A percentile compares a stretch with the other conserved stretches of the same genome.
phyloP scores from a whole-genome alignment of 2,797 vertebrate genomes.

The Poeciliopsis gracilis region DNA sequence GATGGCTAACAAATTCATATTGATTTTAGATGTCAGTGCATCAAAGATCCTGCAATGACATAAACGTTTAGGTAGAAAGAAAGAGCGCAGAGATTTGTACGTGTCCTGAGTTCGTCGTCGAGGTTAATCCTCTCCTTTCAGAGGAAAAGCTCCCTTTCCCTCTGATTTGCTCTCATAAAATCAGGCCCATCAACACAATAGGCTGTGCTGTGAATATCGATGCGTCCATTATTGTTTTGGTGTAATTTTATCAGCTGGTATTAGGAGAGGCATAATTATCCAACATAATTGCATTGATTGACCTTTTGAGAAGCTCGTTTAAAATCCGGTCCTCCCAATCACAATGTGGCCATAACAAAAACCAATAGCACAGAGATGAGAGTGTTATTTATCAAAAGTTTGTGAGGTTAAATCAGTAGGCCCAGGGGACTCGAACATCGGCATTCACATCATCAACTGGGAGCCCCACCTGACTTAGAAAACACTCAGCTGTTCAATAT shows the following conservation, averaged over 20 bases:
- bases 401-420: slow-evolving; percentile 4
- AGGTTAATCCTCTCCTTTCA: slow-evolving; percentile 39
- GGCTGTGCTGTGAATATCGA: slow-evolving; percentile 3
- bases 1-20: neutral
- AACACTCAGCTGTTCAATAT: slow-evolving; percentile 30
- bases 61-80: slow-evolving; percentile 1
- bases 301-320: slow-evolving; percentile 7
- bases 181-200: slow-evolving; percentile 36
- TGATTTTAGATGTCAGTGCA: neutral
- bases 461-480: slow-evolving; percentile 13
- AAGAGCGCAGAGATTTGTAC: slow-evolving; percentile 25
- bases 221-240: neutral
- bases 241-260: slow-evolving; percentile 7
- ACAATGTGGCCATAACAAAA: slow-evolving; percentile 6
- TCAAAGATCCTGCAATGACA: neutral
- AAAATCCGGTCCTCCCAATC: neutral
- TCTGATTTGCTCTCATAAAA: slow-evolving; percentile 44
- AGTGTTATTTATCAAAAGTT: neutral
- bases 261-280: neutral
- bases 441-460: neutral
- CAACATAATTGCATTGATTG: slow-evolving; percentile 13
- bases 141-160: slow-evolving; percentile 28
- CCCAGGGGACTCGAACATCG: slow-evolving; percentile 5
- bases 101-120: slow-evolving; percentile 40
- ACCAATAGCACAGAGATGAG: slow-evolving; percentile 1